Evolutionary conservation across 2,797 vertebrate genomes (phyloP), one percentile per base, ranked within the genome.

Genomic region (Synanceia verrucosa): DNA sequence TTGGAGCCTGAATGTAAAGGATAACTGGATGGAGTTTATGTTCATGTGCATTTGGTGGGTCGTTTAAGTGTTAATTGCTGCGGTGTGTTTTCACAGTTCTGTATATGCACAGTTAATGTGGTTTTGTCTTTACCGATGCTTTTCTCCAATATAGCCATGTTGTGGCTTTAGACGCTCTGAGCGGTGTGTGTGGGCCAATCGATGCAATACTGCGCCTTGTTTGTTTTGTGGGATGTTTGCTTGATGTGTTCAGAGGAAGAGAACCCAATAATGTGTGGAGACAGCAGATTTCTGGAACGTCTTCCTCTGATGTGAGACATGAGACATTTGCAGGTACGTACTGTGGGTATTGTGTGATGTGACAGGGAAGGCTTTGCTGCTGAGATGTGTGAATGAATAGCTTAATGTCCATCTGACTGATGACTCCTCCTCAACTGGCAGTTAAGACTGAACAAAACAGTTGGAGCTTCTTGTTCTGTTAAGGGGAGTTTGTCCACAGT

Each of bases 1-100:
- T 83, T 76, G 76, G 87, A 93, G 93, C 89, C 87, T 90, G 92
- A 94, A 94, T 93, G 93, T 94, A 79, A 82, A 19, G 81, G 78
- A 69, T 73, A 90, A 90, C 89, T 91, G 91, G 87, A 89, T 73
- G 14, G 79, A 78, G 58, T 84, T 80, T 79, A 63, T 79, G 78
- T 88, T 84, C 48, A 66, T 60, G 73, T 86, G 85, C 85, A 75
- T 89, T 91, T 39, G 83, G 75, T 86, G 73, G 85, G 81, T 90
- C 60, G 83, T 88, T 67, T 85, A 80, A 77, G 86, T 88, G 88
- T 90, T 84, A 81, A 86, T 91, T 88, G 83, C 86, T 89, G 86
- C 89, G 65, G 70, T 74, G 85, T 93, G 84, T 88, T 88, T 86
- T 88, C 62, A 73, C 79, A 82, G 61, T 80, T 28, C 46, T 82